These are phyloP conservation scores for Drosophila sproati DNA, from an alignment of 1,140 invertebrate species.

Conservation along the genomic window DNA sequence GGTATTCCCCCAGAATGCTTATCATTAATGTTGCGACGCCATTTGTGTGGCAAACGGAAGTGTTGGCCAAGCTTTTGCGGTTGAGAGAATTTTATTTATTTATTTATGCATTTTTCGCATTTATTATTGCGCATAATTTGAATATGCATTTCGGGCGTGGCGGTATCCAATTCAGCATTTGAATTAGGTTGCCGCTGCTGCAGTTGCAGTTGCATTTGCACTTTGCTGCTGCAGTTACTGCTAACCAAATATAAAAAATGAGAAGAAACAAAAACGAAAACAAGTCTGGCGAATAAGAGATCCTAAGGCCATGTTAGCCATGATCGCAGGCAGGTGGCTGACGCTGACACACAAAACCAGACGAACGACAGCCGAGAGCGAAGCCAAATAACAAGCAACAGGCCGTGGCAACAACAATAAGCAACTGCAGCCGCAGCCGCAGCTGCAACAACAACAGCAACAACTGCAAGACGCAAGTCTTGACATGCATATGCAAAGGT, in stretches of 20 bases:
- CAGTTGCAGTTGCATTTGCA: neutral
- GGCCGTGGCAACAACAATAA: slow-evolving; percentile 27
- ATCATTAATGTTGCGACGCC: slow-evolving; percentile 17
- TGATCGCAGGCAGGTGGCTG: slow-evolving; percentile 66
- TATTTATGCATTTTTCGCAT: slow-evolving; percentile 67
- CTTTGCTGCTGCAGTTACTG: neutral
- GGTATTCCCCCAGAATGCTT: neutral
- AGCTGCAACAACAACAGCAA: slow-evolving; percentile 15
- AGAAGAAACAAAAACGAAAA: slow-evolving; percentile 11
- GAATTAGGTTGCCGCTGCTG: slow-evolving; percentile 29
- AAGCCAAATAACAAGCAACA: slow-evolving; percentile 64
- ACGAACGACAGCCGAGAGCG: slow-evolving; percentile 38
- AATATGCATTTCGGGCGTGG: slow-evolving; percentile 37
- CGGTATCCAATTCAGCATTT: slow-evolving; percentile 14
- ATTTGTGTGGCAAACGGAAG: slow-evolving; percentile 62
- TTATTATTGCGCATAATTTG: slow-evolving; percentile 52
- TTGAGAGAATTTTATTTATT: slow-evolving; percentile 50
- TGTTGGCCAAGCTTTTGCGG: slow-evolving; percentile 48
- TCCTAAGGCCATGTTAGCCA: slow-evolving; percentile 70
- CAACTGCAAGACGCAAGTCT: slow-evolving; percentile 53
- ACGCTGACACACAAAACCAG: slow-evolving; percentile 76
- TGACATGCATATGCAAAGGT: slow-evolving; percentile 82
- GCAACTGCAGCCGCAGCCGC: slow-evolving; percentile 17
- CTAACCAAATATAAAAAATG: neutral
- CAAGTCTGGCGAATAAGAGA: slow-evolving; percentile 51